Base-by-base conservation (phyloP, 2,113 vertebrate genomes). In the Lepisosteus oculatus region DNA sequence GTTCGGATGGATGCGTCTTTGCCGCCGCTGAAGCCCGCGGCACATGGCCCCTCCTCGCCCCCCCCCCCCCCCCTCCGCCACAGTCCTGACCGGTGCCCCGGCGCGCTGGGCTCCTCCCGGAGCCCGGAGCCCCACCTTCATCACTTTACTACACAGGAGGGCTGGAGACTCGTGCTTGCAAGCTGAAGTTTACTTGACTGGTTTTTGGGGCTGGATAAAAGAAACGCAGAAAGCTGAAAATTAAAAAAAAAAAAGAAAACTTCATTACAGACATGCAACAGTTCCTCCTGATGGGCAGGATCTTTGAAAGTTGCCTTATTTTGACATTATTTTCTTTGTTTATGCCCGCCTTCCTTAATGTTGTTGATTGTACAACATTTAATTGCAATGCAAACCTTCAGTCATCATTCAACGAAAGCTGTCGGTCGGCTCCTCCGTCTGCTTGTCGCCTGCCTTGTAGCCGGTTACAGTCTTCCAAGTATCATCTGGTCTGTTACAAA, bases 241-340 rank as follows among this genome's bases (percentile, higher is more conserved):
- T 80, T 44, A 29, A 66, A 69, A 44, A 82, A 44, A 82, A 76
- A 76, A 80, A 75, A 42, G 44, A 61, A 17, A 79, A 51, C 47
- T 51, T 51, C 47, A 51, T 51, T 51, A 51, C 47, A 51, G 72
- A 84, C 73, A 76, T 65, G 68, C 61, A 69, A 54, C 55, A 56
- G 59, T 42, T 63, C 11, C 57, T 66, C 71, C 59, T 68, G 79
- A 64, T 71, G 83, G 82, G 83, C 79, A 68, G 43, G 78, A 81
- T 84, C 64, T 68, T 85, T 89, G 82, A 86, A 86, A 85, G 88
- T 90, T 89, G 87, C 88, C 88, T 87, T 90, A 92, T 91, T 89
- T 85, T 80, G 83, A 85, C 85, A 84, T 86, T 87, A 84, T 83
- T 77, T 74, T 80, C 85, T 87, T 86, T 74, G 80, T 71, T 81